phyloP scores from a whole-genome alignment of 2,797 vertebrate genomes.

The Pangasius mekongensis region DNA sequence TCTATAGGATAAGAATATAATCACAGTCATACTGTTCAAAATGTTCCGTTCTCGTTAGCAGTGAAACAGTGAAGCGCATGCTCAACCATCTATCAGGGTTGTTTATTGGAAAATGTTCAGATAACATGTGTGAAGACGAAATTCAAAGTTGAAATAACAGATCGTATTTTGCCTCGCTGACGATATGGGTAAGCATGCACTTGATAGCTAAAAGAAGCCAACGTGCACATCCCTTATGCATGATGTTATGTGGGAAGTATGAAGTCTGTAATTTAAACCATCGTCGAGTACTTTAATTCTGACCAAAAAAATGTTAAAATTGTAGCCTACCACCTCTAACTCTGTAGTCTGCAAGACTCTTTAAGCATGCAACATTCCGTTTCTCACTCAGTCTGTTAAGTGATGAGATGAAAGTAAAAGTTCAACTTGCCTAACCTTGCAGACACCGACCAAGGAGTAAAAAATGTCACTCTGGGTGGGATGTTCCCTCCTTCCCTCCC shows the following conservation, averaged over 20 bases:
- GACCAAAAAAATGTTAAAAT: slow-evolving; percentile 1
- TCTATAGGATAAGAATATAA: slow-evolving; percentile 2
- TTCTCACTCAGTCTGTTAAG: slow-evolving; percentile 23
- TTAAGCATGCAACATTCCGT: slow-evolving; percentile 14
- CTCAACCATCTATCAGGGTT: background rate
- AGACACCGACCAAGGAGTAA: slow-evolving; percentile 70
- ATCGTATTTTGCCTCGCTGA: background rate
- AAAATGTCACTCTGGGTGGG: slow-evolving; percentile 65
- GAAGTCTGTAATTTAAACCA: slow-evolving; percentile 30
- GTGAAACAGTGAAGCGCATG: too few species aligned
- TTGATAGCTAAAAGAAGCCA: background rate
- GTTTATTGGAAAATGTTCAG: background rate
- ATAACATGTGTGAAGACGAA: background rate
- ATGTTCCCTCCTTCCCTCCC: slow-evolving; percentile 67
- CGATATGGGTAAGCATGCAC: slow-evolving; percentile 6
- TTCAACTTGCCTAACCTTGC: slow-evolving; percentile 51
- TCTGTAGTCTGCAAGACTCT: background rate
- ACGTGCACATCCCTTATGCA: slow-evolving; percentile 14
- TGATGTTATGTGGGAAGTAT: slow-evolving; percentile 30
- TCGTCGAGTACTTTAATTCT: slow-evolving; percentile 12
- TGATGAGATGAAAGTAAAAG: slow-evolving; percentile 36
- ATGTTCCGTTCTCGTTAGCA: background rate
- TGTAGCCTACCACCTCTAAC: slow-evolving; percentile 12
- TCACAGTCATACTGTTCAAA: background rate
- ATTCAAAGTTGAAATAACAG: slow-evolving; percentile 2